These are phyloP conservation scores for Pantherophis alleghaniensis DNA, from an alignment of 2,797 vertebrate genomes.

Conservation along the genomic window DNA sequence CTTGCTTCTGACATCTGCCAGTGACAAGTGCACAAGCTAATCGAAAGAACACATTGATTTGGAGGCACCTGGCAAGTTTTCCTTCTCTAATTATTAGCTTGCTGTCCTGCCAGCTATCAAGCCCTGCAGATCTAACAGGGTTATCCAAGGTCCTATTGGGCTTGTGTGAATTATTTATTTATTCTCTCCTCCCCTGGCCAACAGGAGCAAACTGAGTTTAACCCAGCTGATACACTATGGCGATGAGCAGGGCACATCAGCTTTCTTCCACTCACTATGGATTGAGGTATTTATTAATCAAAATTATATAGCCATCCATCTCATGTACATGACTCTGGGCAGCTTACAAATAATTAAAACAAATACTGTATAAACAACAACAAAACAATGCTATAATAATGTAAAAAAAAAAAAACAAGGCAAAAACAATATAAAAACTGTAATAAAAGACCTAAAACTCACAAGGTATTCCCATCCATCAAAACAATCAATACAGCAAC, in stretches of 20 bases:
- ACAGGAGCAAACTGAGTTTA: neutral
- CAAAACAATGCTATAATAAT: neutral
- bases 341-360: neutral
- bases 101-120: constrained; percentile 7
- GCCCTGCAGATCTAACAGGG: neutral
- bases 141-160: neutral
- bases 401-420: neutral
- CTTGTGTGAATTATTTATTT: neutral
- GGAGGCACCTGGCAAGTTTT: constrained; percentile 32
- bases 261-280: neutral
- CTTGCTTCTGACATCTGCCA: constrained; percentile 44
- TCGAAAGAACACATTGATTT: constrained; percentile 41
- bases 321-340: neutral
- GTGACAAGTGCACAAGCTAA: constrained; percentile 13
- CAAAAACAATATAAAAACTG: neutral
- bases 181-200: neutral
- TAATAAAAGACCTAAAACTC: neutral
- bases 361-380: neutral
- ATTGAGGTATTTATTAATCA: neutral
- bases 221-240: neutral
- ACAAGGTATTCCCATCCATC: neutral
- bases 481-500: neutral
- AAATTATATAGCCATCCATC: neutral
- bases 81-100: constrained; percentile 6
- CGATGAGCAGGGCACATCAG: neutral